Evolutionary conservation across 1,140 invertebrate species (phyloP).

Genomic region (Acyrthosiphon pisum): DNA sequence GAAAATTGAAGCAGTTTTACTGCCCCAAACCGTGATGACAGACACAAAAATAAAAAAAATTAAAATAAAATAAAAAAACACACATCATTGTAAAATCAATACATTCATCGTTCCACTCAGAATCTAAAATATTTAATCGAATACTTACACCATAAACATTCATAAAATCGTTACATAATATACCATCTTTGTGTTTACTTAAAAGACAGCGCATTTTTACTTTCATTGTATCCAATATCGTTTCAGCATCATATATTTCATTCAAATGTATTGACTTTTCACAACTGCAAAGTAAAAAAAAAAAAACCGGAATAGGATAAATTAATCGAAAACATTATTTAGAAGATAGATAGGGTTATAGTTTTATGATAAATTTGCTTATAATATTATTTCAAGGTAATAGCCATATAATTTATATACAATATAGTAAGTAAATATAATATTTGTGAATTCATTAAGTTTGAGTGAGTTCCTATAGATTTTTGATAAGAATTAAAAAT

Average conservation of each 20-base stretch:
- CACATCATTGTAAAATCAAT: no score
- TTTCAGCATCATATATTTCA: conserved; percentile 21
- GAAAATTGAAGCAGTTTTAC: no score
- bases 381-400: background rate
- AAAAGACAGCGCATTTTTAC: conserved; percentile 23
- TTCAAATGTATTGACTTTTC: background rate
- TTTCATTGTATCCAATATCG: conserved; percentile 25
- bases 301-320: background rate
- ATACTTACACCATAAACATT: conserved; percentile 35
- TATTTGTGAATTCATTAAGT: background rate
- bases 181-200: conserved; percentile 31
- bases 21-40: no score
- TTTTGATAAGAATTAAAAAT: background rate
- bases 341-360: background rate
- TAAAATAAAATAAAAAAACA: no score
- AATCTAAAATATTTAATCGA: no score
- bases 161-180: conserved; percentile 23
- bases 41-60: no score
- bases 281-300: conserved; percentile 3
- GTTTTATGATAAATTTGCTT: background rate
- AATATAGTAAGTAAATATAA: background rate
- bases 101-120: no score
- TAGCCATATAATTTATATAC: background rate
- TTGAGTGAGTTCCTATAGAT: no score
- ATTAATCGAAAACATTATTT: background rate